Evolutionary conservation across 2,113 vertebrate genomes (phyloP).

Genomic region (Ochotona princeps): DNA sequence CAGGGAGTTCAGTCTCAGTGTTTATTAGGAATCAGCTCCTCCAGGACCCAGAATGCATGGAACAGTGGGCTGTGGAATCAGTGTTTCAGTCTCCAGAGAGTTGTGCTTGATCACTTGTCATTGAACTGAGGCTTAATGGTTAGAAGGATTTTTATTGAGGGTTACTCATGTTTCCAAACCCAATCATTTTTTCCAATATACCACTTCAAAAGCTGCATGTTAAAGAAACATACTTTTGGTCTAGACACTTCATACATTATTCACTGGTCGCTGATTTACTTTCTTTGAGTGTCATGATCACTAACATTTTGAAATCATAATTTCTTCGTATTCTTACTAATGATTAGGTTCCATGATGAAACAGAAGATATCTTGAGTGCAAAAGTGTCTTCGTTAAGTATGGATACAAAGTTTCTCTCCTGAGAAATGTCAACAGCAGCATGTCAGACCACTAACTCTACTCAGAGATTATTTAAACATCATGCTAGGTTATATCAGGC

Average conservation of each 20-base stretch:
- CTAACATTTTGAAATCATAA: background rate
- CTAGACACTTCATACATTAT: background rate
- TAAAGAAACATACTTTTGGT: background rate
- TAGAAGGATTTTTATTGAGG: background rate
- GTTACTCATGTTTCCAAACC: background rate
- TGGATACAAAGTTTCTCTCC: background rate
- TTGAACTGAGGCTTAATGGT: background rate
- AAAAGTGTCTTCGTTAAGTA: background rate
- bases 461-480: background rate
- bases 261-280: background rate
- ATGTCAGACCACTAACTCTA: background rate
- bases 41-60: background rate
- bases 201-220: background rate
- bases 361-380: background rate
- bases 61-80: conserved; percentile 19
- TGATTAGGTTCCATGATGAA: background rate
- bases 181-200: background rate
- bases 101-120: background rate
- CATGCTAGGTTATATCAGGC: background rate
- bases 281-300: background rate
- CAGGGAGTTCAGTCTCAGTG: conserved; percentile 40
- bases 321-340: background rate
- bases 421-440: background rate
- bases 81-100: background rate
- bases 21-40: conserved; percentile 53